Evolutionary conservation across 2,888 invertebrate species (phyloP), one percentile per base, ranked within the genome.

Genomic region (Diadegma fenestrale): DNA sequence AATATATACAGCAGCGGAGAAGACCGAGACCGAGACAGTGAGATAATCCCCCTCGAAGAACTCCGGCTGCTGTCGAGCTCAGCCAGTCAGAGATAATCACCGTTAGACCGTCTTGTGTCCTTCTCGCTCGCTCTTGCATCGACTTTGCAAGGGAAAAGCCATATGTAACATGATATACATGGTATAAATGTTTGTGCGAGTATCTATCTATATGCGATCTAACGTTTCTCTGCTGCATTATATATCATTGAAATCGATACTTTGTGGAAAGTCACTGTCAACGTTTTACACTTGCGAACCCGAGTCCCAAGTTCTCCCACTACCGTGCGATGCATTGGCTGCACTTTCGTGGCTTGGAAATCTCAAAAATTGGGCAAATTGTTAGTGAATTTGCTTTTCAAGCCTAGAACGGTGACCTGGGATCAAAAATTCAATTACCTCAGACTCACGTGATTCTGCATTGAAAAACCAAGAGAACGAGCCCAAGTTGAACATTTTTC

Each of bases 61-160:
- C 90, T 91, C 89, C 87, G 87, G 89, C 89, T 88, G 88, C 89
- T 86, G 85, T 88, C 89, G 87, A 89, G 90, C 91, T 91, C 89
- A 92, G 90, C 90, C 92, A 91, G 91, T 92, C 92, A 90, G 89
- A 91, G 91, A 92, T 92, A 92, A 92, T 92, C 91, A 92, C 92
- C 90, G 91, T 91, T 89, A 91, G 90, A 91, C 89, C 83, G 78
- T 75, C 58, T 41, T 37, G 30, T 37, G 37, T 37, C 48, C 8
- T 19, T 45, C n/a, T 30, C n/a, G 19, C 30, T 22, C 48, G 17
- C 19, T 10, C 63, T 37, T n/a, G n/a, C 10, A 37, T 45, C 33
- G 41, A 63, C 43, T 63, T 45, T 58, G 14, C 26, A 3, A 71
- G 37, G 71, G 76, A 68, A 85, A 71, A 80, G 79, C 82, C 85